Evolutionary conservation across 2,888 invertebrate species (phyloP).

Genomic region (Liodrosophila aerea): DNA sequence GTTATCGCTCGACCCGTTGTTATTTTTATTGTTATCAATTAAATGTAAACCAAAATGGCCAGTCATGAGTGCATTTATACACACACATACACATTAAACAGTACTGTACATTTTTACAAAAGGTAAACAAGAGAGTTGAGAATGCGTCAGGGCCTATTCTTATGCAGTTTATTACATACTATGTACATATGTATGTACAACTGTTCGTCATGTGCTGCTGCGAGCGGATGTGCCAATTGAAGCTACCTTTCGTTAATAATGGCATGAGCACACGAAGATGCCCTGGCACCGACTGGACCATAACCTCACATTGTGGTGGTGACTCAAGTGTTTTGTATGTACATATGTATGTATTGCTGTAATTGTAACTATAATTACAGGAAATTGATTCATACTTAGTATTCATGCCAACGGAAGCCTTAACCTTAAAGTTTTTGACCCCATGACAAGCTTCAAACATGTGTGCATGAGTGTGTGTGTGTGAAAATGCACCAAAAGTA

Average conservation of each 20-base stretch:
- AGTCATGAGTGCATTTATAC: constrained; percentile 33
- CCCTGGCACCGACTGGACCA: constrained; percentile 28
- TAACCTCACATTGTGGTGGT: constrained; percentile 23
- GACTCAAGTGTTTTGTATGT: constrained; percentile 54
- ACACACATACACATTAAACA: no score
- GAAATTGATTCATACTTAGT: constrained; percentile 51
- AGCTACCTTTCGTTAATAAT: constrained; percentile 70
- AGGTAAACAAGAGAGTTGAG: constrained; percentile 50
- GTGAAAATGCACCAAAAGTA: no score
- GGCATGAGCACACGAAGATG: constrained; percentile 52
- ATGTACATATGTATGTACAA: constrained; percentile 18
- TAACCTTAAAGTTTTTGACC: background rate
- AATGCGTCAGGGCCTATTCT: constrained; percentile 66
- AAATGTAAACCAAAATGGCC: constrained; percentile 72
- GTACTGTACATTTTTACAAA: constrained; percentile 51
- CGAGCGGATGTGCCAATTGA: constrained; percentile 70
- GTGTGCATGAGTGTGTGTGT: no score
- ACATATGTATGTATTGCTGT: background rate
- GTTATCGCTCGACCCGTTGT: constrained; percentile 47
- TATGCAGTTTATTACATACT: constrained; percentile 51
- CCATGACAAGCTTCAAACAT: background rate
- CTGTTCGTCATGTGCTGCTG: constrained; percentile 46
- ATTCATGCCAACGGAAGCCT: background rate
- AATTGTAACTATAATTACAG: constrained; percentile 19
- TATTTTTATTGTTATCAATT: constrained; percentile 66